Evolutionary conservation across 2,797 vertebrate species (phyloP).

Genomic region (Thamnophis elegans): DNA sequence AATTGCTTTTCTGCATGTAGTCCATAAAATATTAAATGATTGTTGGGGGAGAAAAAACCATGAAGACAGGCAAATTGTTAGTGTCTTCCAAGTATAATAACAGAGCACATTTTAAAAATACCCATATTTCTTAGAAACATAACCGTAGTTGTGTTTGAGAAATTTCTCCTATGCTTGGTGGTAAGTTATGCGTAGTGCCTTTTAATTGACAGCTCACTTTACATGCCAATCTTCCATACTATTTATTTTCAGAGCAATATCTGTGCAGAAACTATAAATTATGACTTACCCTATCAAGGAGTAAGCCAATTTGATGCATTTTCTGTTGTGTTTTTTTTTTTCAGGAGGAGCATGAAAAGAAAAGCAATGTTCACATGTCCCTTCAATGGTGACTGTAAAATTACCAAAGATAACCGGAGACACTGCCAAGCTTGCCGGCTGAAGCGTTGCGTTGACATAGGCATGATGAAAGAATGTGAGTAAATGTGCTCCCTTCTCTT

Average conservation of each 20-base stretch:
- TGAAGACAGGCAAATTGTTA: rapidly evolving
- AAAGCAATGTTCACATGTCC: slow-evolving; percentile 94
- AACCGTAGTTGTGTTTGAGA: rapidly evolving
- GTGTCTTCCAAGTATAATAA: neutral
- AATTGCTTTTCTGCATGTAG: neutral
- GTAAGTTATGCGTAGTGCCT: neutral
- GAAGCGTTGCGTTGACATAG: slow-evolving; percentile 87
- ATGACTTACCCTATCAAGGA: neutral
- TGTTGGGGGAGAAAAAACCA: neutral
- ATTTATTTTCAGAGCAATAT: rapidly evolving
- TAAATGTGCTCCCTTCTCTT: slow-evolving; percentile 21
- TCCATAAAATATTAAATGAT: neutral
- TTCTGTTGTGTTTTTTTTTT: slow-evolving; percentile 19
- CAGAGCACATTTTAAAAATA: neutral
- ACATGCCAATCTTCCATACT: rapidly evolving
- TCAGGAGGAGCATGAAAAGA: slow-evolving; percentile 96
- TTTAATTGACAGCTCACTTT: neutral
- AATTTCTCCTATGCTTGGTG: neutral
- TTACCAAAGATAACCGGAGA: slow-evolving; percentile 97
- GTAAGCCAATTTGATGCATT: neutral
- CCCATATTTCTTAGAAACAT: neutral
- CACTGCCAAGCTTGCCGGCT: slow-evolving; percentile 98
- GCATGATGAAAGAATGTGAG: slow-evolving; percentile 95
- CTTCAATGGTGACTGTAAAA: slow-evolving; percentile 87
- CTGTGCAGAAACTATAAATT: neutral